Evolutionary conservation across 2,888 invertebrate genomes (phyloP).

Genomic region (Rotaria macrura): DNA sequence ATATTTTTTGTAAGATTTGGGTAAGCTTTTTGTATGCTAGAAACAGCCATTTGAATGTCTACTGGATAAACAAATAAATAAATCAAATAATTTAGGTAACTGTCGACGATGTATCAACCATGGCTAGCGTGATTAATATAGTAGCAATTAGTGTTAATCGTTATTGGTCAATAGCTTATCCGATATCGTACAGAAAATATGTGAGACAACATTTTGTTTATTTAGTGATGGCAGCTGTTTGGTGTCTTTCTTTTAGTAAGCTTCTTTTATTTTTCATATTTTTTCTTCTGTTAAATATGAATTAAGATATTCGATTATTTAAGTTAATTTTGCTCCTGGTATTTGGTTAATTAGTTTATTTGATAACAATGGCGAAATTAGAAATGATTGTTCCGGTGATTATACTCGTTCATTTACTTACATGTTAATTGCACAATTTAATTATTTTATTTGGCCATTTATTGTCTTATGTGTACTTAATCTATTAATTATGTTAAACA

Average conservation of each 20-base stretch:
- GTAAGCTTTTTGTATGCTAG: slow-evolving; percentile 16
- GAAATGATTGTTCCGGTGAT: slow-evolving; percentile 35
- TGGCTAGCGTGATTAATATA: neutral
- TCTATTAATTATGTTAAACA: slow-evolving; percentile 36
- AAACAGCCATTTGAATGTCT: too few species aligned
- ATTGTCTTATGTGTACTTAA: slow-evolving; percentile 35
- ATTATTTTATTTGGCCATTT: slow-evolving; percentile 37
- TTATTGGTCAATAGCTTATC: slow-evolving; percentile 14
- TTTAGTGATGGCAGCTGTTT: neutral
- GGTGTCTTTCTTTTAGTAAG: neutral
- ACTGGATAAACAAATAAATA: too few species aligned
- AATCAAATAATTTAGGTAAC: neutral
- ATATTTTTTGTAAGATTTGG: slow-evolving; percentile 37
- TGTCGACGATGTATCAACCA: neutral
- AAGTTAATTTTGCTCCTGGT: neutral
- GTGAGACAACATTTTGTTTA: neutral
- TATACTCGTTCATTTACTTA: slow-evolving; percentile 35
- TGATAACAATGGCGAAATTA: slow-evolving; percentile 18
- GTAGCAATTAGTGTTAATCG: neutral
- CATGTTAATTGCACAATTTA: slow-evolving; percentile 35
- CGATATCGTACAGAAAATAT: neutral
- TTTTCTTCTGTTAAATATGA: too few species aligned
- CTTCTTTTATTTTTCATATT: too few species aligned
- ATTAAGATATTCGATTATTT: too few species aligned
- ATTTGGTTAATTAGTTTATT: neutral